phyloP scores from a whole-genome alignment of 37 sponge, comb jelly and placozoan genomes.

The Agelas oroides region DNA sequence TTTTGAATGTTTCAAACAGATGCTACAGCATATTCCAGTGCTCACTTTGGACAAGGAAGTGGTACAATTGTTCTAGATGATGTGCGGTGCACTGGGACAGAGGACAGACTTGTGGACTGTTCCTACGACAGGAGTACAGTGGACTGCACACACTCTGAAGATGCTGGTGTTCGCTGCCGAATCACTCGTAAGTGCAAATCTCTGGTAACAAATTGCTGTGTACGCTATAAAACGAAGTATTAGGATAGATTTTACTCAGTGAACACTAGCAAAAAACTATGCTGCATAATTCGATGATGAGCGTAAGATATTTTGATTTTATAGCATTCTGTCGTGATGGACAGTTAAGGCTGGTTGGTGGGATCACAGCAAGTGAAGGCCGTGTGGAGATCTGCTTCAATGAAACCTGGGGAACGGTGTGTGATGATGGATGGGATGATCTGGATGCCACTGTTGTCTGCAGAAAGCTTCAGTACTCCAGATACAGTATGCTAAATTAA shows the following conservation, averaged over 20 bases:
- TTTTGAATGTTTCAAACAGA: no score
- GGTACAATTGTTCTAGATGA: constrained; percentile 20
- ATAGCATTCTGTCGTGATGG: background rate
- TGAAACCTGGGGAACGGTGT: constrained; percentile 10
- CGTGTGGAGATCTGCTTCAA: constrained; percentile 19
- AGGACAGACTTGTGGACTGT: constrained; percentile 13
- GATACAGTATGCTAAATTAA: no score
- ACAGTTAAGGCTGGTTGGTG: background rate
- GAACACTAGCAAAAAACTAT: no score
- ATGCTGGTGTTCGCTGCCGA: no score
- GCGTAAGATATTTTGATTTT: no score
- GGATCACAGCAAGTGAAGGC: background rate
- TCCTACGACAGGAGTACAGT: background rate
- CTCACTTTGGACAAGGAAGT: constrained; percentile 14
- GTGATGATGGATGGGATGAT: constrained; percentile 1
- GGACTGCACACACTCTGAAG: no score
- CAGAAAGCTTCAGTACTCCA: no score
- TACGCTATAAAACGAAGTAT: no score
- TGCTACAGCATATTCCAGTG: background rate
- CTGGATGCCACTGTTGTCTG: background rate
- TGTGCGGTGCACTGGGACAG: constrained; percentile 29
- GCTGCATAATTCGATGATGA: no score
- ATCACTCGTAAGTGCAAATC: no score
- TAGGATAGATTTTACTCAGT: no score
- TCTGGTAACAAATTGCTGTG: no score